Evolutionary conservation across 2,797 vertebrate genomes (phyloP).

Genomic region (Bucorvus abyssinicus): DNA sequence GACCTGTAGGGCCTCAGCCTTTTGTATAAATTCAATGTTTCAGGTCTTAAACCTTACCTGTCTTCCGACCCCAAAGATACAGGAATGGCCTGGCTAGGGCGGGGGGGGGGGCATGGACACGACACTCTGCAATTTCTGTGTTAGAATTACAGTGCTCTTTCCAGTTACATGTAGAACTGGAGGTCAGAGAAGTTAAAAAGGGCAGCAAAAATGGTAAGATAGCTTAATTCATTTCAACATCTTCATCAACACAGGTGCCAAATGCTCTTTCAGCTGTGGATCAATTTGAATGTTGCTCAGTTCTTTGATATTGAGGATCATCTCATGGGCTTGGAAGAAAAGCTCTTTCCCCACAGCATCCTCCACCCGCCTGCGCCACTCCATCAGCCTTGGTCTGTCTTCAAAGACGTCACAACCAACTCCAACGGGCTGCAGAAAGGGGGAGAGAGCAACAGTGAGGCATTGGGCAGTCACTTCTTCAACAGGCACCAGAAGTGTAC

Average conservation of each 20-base stretch:
- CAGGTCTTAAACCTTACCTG: background rate
- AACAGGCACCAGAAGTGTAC: background rate
- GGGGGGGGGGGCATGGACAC: too few species aligned
- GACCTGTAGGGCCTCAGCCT: background rate
- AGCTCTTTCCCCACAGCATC: constrained; percentile 76
- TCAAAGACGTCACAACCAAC: constrained; percentile 77
- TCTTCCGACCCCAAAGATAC: background rate
- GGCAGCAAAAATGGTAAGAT: background rate
- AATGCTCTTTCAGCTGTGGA: constrained; percentile 59
- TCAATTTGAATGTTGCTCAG: constrained; percentile 60
- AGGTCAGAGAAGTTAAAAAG: background rate
- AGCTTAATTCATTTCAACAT: constrained; percentile 60
- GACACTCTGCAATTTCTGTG: background rate
- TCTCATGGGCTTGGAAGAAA: constrained; percentile 78
- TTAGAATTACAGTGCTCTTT: background rate
- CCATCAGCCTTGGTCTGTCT: constrained; percentile 74
- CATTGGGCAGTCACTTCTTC: background rate
- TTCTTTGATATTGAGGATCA: constrained; percentile 71
- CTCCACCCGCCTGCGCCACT: constrained; percentile 81
- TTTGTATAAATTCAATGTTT: background rate
- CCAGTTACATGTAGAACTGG: background rate
- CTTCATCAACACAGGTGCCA: constrained; percentile 61
- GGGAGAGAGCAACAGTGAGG: background rate
- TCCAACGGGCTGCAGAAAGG: constrained; percentile 73
- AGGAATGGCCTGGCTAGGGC: background rate